Evolutionary conservation across 2,888 invertebrate genomes (phyloP).

Genomic region (Neuroscelio doddi): DNA sequence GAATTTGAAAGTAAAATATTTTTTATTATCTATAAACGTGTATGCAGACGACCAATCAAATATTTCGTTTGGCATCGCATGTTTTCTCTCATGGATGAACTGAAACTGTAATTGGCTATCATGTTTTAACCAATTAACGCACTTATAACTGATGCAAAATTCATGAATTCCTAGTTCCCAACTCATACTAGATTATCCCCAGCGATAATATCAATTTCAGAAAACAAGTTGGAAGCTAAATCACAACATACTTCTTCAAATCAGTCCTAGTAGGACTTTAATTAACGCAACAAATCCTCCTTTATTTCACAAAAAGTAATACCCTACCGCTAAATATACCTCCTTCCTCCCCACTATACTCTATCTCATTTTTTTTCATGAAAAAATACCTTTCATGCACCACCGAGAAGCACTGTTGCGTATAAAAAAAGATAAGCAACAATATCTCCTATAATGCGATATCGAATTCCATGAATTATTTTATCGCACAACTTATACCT

Average conservation of each 20-base stretch:
- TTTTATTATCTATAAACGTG: neutral
- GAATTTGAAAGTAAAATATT: no score
- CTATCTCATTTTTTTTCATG: slow-evolving; percentile 24
- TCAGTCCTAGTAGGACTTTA: slow-evolving; percentile 14
- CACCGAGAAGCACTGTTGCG: slow-evolving; percentile 26
- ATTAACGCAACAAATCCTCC: slow-evolving; percentile 15
- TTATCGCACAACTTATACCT: slow-evolving; percentile 25
- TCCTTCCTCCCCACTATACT: slow-evolving; percentile 17
- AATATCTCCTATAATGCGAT: slow-evolving; percentile 40
- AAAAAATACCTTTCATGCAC: slow-evolving; percentile 16
- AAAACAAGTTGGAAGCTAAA: no score
- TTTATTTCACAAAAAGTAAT: no score
- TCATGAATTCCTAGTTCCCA: slow-evolving; percentile 1
- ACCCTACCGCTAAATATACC: no score
- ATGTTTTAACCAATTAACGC: slow-evolving; percentile 11
- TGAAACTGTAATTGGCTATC: slow-evolving; percentile 6
- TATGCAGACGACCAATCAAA: neutral
- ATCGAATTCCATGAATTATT: slow-evolving; percentile 50
- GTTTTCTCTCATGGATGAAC: neutral
- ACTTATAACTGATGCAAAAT: slow-evolving; percentile 4
- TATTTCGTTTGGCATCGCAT: neutral
- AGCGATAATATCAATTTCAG: no score
- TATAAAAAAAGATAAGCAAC: slow-evolving; percentile 39
- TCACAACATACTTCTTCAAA: no score
- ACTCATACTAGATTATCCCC: neutral